Base-by-base conservation (phyloP, 2,888 invertebrate genomes). In the Teleogryllus oceanicus region DNA sequence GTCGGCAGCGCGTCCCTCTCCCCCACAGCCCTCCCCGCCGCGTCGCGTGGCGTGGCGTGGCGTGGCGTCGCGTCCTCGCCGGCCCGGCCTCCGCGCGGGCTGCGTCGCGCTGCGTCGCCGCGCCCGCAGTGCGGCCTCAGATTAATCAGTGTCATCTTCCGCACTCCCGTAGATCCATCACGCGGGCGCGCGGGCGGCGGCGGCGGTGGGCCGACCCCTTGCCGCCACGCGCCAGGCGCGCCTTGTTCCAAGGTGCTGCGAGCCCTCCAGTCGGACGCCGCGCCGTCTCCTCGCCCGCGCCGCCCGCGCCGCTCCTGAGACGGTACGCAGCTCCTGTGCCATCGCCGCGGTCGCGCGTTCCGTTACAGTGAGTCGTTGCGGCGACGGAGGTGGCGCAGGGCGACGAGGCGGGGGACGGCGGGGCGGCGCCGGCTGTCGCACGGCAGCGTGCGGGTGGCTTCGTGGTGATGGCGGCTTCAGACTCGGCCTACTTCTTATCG, bases 111-210 rank as follows among this genome's bases (percentile, higher is more conserved):
- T 37, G 37, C 37, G 37, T 37, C 13, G 16, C 62, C 16, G 62
- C 62, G 62, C n/a, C 62, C 62, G 62, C 62, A 62, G 16, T 62
- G 62, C 62, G 62, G 62, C 62, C 62, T 62, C 62, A 62, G 62
- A 62, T 62, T 62, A 62, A 62, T 62, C 62, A 62, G 62, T 62
- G 62, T 62, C 62, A 62, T 62, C 62, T 62, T 62, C 62, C 62
- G 62, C 62, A 62, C 62, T n/a, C 62, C 16, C 62, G 62, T 10
- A 62, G 62, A 62, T 62, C 62, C 62, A 62, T 62, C 62, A 62
- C 62, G 62, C 16, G 13, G 18, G 18, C 62, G 13, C 16, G 62
- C 51, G 51, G 12, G 13, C 51, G 51, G 2, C 18, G n/a, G n/a
- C n/a, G n/a, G n/a, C n/a, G n/a, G n/a, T n/a, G n/a, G n/a, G n/a